phyloP scores from a whole-genome alignment of 2,797 vertebrate species.

The Acanthopagrus latus region DNA sequence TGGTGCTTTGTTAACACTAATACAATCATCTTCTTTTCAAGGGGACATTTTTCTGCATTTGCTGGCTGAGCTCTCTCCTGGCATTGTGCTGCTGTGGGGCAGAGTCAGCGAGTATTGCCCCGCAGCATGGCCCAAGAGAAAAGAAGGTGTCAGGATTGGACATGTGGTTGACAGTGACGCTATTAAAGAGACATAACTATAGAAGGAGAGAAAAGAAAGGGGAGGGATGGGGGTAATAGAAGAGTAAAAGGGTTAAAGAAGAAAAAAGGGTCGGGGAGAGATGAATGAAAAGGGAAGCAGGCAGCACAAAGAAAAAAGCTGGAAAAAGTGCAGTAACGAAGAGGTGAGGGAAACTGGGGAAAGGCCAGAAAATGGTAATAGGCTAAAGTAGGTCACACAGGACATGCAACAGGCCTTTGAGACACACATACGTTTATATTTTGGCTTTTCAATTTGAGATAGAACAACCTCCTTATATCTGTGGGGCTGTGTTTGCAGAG shows the following conservation, averaged over 20 bases:
- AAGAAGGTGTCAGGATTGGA: slow-evolving; percentile 73
- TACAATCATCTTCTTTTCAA: slow-evolving; percentile 84
- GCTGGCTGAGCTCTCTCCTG: slow-evolving; percentile 42
- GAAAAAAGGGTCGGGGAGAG: not conserved
- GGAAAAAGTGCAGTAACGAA: slow-evolving; percentile 6
- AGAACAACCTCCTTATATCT: slow-evolving; percentile 5
- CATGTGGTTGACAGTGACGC: slow-evolving; percentile 82
- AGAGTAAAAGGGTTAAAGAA: slow-evolving; percentile 18
- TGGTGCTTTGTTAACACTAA: slow-evolving; percentile 88
- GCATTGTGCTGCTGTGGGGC: slow-evolving; percentile 69
- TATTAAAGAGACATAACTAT: slow-evolving; percentile 71
- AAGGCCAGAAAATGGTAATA: slow-evolving; percentile 6
- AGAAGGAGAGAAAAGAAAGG: slow-evolving; percentile 16
- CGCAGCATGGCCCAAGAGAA: slow-evolving; percentile 74
- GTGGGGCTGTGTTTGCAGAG: not conserved
- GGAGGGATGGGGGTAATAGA: slow-evolving; percentile 8
- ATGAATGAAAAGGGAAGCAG: slow-evolving; percentile 14
- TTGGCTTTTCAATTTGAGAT: slow-evolving; percentile 22
- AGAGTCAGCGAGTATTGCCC: slow-evolving; percentile 68
- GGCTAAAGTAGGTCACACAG: slow-evolving; percentile 1
- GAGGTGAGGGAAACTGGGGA: slow-evolving; percentile 1
- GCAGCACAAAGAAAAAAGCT: slow-evolving; percentile 3
- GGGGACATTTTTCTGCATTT: slow-evolving; percentile 62
- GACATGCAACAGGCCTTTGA: slow-evolving; percentile 27
- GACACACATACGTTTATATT: not conserved